Evolutionary conservation across 2,113 vertebrate species (phyloP).

Genomic region (Chlorodrepanis virens): DNA sequence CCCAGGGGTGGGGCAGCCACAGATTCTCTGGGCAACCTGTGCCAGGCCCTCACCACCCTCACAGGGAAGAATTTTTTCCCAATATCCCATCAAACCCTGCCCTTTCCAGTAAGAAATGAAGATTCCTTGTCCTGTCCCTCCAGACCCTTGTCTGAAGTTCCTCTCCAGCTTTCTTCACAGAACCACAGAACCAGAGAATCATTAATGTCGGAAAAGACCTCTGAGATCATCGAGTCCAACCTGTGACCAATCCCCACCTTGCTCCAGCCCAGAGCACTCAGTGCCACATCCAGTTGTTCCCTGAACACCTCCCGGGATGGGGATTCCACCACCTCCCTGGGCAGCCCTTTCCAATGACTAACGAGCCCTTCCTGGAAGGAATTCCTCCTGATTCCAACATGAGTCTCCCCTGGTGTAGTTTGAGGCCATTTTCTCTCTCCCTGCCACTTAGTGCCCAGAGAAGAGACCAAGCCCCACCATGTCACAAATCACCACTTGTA

Average conservation of each 20-base stretch:
- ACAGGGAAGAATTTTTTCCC: background rate
- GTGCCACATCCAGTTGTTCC: background rate
- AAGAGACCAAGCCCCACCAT: background rate
- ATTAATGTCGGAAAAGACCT: background rate
- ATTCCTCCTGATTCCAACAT: background rate
- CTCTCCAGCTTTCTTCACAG: background rate
- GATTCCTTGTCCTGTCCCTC: background rate
- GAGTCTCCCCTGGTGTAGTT: background rate
- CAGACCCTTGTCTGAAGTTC: background rate
- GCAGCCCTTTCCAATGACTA: background rate
- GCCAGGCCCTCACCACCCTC: background rate
- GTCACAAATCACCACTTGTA: background rate
- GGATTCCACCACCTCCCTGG: background rate
- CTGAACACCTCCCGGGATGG: background rate
- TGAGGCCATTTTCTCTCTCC: background rate
- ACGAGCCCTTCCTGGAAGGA: background rate
- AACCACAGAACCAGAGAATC: background rate
- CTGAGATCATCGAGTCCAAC: background rate
- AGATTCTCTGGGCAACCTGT: background rate
- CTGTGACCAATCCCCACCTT: background rate
- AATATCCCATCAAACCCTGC: background rate
- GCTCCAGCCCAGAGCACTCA: background rate
- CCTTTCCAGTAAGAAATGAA: background rate
- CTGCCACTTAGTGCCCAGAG: rapidly evolving
- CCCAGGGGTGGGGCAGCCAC: background rate